These are phyloP conservation scores for Noctua pronuba DNA, from an alignment of 2,888 invertebrate genomes.

Conservation along the genomic window DNA sequence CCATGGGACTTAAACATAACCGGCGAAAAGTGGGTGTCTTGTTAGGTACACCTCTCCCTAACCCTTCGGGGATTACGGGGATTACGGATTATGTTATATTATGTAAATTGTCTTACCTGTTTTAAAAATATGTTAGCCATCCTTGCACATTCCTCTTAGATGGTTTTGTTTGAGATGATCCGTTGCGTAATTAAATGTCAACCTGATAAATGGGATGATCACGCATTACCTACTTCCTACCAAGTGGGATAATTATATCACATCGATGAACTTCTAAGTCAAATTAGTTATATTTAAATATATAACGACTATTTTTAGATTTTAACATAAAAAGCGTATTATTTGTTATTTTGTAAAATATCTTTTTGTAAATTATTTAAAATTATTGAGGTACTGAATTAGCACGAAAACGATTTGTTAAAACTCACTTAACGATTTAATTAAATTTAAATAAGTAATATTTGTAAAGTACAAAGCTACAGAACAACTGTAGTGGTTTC, in stretches of 20 bases:
- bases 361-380: neutral
- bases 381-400: neutral
- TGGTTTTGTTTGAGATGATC: neutral
- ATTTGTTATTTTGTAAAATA: neutral
- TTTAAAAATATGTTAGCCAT: conserved; percentile 52
- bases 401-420: neutral
- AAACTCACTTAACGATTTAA: neutral
- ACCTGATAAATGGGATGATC: neutral
- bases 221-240: neutral
- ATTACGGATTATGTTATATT: too few species aligned
- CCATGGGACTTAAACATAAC: too few species aligned
- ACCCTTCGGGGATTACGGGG: too few species aligned
- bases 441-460: neutral
- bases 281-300: neutral
- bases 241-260: neutral
- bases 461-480: neutral
- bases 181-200: neutral
- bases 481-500: neutral
- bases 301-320: neutral
- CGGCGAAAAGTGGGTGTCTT: too few species aligned
- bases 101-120: conserved; percentile 58
- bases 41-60: too few species aligned
- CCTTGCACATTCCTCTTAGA: neutral
- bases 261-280: neutral
- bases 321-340: neutral